Base-by-base conservation (phyloP, 2,113 vertebrate species). In the Petromus typicus region DNA sequence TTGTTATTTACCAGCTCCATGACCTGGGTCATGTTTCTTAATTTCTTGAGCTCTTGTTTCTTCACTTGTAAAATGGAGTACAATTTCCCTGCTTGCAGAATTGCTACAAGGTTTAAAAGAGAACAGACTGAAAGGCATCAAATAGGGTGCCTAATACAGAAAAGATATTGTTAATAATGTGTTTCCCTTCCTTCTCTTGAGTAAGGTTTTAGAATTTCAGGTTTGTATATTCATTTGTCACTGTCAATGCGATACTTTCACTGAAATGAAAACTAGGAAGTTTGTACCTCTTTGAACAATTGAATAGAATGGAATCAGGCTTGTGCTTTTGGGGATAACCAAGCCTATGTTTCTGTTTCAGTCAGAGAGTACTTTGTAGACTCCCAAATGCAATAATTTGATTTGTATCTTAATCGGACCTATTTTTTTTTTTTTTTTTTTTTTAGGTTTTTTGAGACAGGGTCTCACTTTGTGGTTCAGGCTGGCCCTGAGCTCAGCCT, bases 351-450 rank as follows among this genome's bases (percentile, higher is more conserved):
- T 59, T 82, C 51, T 43, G 4, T 82, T 92, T 79, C 57, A 67
- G 34, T n/a, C 64, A 78, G 61, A 83, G 94, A 94, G 51, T 61
- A 10, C 23, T 61, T 90, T 92, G 34, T 90, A 54, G 57, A 61
- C 14, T 66, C 18, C 18, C 43, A 93, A 73, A 88, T 59, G 7
- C 66, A 73, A 61, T 64, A 30, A 54, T 80, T 90, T 40, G 48
- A 87, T 66, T 61, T 71, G n/a, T 79, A 80, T 61, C 16, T 84
- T 87, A 67, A 56, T 54, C 78, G 51, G 34, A 54, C 22, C 25
- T 82, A 92, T 78, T 95, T 66, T 89, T 71, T n/a, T n/a, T n/a
- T n/a, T n/a, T n/a, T n/a, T n/a, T n/a, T n/a, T n/a, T n/a, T n/a
- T n/a, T n/a, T n/a, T n/a, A n/a, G n/a, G n/a, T n/a, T n/a, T n/a